Base-by-base conservation (phyloP, 92 coral and sea anemone species). In the Parazoanthus swiftii region DNA sequence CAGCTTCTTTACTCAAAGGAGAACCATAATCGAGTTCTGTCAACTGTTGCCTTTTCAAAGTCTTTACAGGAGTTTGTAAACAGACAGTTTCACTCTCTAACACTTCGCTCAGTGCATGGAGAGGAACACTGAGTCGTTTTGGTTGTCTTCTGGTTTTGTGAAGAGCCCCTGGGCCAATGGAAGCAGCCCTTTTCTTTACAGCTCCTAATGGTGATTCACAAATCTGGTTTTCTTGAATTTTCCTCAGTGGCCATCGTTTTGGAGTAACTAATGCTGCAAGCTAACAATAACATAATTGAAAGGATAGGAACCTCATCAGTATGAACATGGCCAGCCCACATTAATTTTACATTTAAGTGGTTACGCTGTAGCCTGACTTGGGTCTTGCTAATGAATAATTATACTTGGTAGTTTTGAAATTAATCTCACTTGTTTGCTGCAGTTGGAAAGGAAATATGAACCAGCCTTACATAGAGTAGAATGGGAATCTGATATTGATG, bases 171-270 rank as follows among this genome's bases (percentile, higher is more conserved):
- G 85, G 71, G 3, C 23, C 26, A 35, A 56, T 21, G 6, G 75
- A 82, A n/a, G 39, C 35, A 33, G 77, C 3, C 63, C 86, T 67
- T 44, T 74, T 82, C 63, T 82, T 82, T n/a, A 38, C 63, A 82
- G 77, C n/a, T 82, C 63, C 66, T 21, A 80, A 16, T 29, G 87
- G 68, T 71, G 87, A 84, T 15, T 79, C 18, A 51, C 68, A 70
- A 71, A 43, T 84, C 87, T 71, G 87, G 81, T 90, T 93, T 74
- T 91, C 95, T 85, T 91, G 94, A 65, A 96, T 94, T 38, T 89
- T 87, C 76, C 80, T 90, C n/a, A 96, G 86, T 43, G 99, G 99
- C 38, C 73, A 87, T 86, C 99, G 91, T 38, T 92, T 92, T 68
- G 99, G 99, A 58, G 96, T 94, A 73, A 81, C 72, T 43, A 86